Percentiles rank a stretch among this genome's conserved stretches.
Evolutionary conservation across 2,888 invertebrate genomes (phyloP).

Genomic region (Caenorhabditis wallacei): DNA sequence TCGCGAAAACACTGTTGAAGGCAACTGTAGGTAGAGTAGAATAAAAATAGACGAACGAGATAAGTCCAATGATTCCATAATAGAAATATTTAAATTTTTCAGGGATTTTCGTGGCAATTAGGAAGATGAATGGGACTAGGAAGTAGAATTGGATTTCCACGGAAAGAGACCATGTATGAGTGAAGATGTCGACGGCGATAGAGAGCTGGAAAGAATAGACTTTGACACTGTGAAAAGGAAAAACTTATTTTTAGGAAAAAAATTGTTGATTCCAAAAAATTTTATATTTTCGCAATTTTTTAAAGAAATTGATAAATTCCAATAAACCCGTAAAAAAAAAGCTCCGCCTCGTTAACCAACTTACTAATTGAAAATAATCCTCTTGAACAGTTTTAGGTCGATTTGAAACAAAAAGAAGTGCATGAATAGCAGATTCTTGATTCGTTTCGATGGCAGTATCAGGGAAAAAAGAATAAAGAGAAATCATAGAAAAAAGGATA

Average conservation of each 20-base stretch:
- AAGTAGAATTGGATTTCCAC: constrained; percentile 61
- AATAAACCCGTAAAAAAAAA: too few relatives aligned
- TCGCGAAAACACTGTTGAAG: constrained; percentile 49
- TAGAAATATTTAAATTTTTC: constrained; percentile 19
- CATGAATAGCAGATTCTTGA: constrained; percentile 27
- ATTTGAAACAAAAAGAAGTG: constrained; percentile 49
- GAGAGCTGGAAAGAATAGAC: constrained; percentile 26
- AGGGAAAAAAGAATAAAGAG: constrained; percentile 34
- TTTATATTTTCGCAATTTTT: too few relatives aligned
- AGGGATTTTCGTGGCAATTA: constrained; percentile 2
- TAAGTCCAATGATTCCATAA: constrained; percentile 9
- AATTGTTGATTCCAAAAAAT: too few relatives aligned
- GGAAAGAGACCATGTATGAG: constrained; percentile 59
- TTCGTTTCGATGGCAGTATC: constrained; percentile 39
- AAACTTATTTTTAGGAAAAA: too few relatives aligned
- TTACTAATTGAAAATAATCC: constrained; percentile 40
- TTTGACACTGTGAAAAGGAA: neutral
- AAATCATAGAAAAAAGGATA: constrained; percentile 14
- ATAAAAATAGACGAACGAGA: constrained; percentile 24
- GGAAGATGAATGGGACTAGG: constrained; percentile 37
- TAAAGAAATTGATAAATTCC: too few relatives aligned
- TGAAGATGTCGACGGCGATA: constrained; percentile 48
- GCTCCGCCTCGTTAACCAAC: too few relatives aligned
- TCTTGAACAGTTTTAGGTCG: constrained; percentile 19
- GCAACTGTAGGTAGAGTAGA: constrained; percentile 8